Base-by-base conservation (phyloP, 2,797 vertebrate species). In the Parambassis ranga region DNA sequence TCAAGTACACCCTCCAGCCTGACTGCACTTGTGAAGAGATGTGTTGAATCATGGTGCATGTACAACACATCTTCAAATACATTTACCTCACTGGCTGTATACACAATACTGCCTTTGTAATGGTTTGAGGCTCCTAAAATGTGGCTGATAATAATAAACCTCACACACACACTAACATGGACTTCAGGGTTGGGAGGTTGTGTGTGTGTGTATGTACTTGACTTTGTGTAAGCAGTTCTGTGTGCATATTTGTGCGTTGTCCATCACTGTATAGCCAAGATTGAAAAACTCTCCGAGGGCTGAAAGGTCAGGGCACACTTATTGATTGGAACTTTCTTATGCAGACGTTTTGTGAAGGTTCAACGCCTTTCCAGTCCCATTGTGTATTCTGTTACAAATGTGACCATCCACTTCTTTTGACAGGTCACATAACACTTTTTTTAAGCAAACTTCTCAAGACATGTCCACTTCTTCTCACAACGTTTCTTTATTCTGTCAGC, bases 261-360 rank as follows among this genome's bases (percentile, higher is more conserved):
- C 43, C 74, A 61, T 86, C 71, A 84, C 79, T 84, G 71, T 84
- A n/a, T n/a, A 67, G 71, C 79, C 43, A 69, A 47, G 67, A 87
- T 71, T 89, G 81, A 86, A 88, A 83, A 83, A 68, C 75, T 77
- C 72, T 82, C 62, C 26, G 41, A 57, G 68, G 78, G 55, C 53
- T 73, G 37, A 42, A 62, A 76, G 79, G 77, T 81, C 73, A 66
- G 30, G 77, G 71, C 66, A 79, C 79, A 74, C 77, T 77, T 83
- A 87, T 87, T 85, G 82, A 88, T 84, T 77, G 55, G 32, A 83
- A 76, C 71, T 83, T 86, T 86, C 73, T 81, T 77, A 75, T 77
- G 60, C 71, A 77, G 70, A 63, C 75, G 57, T 80, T 84, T 82
- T 55, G 61, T 82, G 57, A 68, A 81, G 67, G 81, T 75, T 89